Evolutionary conservation across 2,113 vertebrate species (phyloP).

Genomic region (Pungitius pungitius): DNA sequence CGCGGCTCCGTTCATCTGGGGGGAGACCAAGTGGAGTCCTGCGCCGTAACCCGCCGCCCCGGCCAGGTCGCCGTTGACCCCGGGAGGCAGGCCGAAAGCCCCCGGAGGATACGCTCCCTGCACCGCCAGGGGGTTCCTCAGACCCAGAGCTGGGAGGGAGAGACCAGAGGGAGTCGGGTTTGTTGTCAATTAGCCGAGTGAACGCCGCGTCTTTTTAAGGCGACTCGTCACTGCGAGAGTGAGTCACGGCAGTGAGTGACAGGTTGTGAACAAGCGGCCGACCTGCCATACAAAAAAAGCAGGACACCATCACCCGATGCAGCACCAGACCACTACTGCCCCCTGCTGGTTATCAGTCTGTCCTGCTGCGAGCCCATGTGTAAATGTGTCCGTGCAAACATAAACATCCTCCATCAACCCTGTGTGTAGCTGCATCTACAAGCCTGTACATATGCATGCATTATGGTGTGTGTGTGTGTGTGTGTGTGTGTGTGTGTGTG

Average conservation of each 20-base stretch:
- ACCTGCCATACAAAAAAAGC: conserved; percentile 20
- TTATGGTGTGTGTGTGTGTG: conserved; percentile 25
- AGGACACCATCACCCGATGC: neutral
- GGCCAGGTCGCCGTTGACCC: conserved; percentile 87
- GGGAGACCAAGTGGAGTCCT: conserved; percentile 86
- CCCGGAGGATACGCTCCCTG: conserved; percentile 87
- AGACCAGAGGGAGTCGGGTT: neutral
- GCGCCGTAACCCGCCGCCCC: conserved; percentile 81
- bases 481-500: conserved; percentile 3
- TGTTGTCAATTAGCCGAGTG: conserved; percentile 18
- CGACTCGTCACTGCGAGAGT: conserved; percentile 22
- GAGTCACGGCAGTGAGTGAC: conserved; percentile 55
- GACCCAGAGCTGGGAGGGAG: conserved; percentile 81
- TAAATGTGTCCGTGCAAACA: neutral
- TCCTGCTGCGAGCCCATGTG: conserved; percentile 33
- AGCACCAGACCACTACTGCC: conserved; percentile 76
- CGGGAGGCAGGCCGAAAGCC: conserved; percentile 86
- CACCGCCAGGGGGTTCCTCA: conserved; percentile 86
- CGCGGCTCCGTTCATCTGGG: conserved; percentile 85
- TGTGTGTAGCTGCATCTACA: conserved; percentile 27
- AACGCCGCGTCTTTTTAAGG: conserved; percentile 26
- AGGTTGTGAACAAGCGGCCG: conserved; percentile 46
- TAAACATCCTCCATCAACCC: conserved; percentile 8
- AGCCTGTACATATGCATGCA: conserved; percentile 22
- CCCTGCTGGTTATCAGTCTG: conserved; percentile 71